Evolutionary conservation across 2,113 vertebrate species (phyloP).

Genomic region (Poecilia latipinna): DNA sequence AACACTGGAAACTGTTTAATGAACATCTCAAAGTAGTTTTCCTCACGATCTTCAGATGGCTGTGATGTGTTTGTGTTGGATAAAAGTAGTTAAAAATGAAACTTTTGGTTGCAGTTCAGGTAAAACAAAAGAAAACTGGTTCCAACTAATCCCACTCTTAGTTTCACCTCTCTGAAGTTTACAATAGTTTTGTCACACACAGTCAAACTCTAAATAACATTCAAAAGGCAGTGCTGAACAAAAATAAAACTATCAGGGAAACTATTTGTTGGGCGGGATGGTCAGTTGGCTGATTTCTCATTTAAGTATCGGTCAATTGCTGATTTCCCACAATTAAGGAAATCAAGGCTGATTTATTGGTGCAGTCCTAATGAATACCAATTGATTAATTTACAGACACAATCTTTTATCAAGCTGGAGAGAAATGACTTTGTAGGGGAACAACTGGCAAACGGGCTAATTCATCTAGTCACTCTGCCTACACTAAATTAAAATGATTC

Average conservation of each 20-base stretch:
- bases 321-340: too few species aligned
- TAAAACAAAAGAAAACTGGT: not conserved
- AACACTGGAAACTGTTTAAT: conserved; percentile 3
- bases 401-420: too few species aligned
- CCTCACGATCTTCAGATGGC: not conserved
- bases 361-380: too few species aligned
- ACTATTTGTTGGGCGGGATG: not conserved
- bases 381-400: too few species aligned
- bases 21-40: conserved; percentile 3
- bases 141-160: not conserved
- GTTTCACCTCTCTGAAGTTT: not conserved
- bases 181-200: too few species aligned
- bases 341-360: too few species aligned
- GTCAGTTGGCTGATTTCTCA: too few species aligned
- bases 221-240: not conserved
- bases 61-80: not conserved
- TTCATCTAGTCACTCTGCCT: not conserved
- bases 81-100: not conserved
- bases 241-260: not conserved
- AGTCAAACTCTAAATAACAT: too few species aligned
- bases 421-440: not conserved
- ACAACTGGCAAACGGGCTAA: not conserved
- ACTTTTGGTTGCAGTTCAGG: not conserved
- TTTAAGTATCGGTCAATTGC: too few species aligned
- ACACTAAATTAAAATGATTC: not conserved